Percentiles rank a stretch among this genome's conserved stretches.
Conservation (phyloP, 2,113 vertebrate species). For the Calonectris borealis region DNA sequence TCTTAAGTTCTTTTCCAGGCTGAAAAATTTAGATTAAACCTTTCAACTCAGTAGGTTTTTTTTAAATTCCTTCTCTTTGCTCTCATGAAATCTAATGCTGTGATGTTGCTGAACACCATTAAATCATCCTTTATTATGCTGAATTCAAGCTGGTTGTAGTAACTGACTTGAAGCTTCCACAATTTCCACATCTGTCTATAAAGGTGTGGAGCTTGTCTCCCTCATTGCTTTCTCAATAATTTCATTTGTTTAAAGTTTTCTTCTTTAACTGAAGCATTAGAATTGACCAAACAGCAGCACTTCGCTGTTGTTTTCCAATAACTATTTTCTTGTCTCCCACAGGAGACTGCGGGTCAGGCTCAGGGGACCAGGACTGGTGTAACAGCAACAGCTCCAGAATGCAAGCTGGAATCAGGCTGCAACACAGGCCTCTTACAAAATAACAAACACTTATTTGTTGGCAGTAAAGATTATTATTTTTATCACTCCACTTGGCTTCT, state of each 20-base stretch:
- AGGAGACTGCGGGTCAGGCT: not conserved
- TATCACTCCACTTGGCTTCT: not conserved
- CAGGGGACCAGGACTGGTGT: not conserved
- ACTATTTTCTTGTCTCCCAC: not conserved
- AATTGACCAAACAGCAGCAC: not conserved
- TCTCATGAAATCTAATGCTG: not conserved
- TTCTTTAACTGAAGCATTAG: not conserved
- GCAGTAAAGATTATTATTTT: not conserved
- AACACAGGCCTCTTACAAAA: not conserved
- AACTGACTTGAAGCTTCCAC: not conserved
- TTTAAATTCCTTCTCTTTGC: not conserved
- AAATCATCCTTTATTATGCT: not conserved
- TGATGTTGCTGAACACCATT: not conserved
- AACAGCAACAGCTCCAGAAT: not conserved
- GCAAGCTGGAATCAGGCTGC: not conserved
- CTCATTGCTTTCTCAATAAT: not conserved
- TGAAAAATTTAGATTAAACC: not conserved
- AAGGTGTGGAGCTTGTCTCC: not conserved
- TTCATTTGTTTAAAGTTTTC: not conserved
- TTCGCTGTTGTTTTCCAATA: not conserved
- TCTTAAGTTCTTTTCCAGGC: not conserved
- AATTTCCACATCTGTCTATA: not conserved
- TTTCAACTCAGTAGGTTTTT: not conserved
- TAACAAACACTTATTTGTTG: not conserved
- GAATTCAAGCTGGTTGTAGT: not conserved